Conservation (phyloP, 2,797 vertebrate genomes). For the Prionace glauca region DNA sequence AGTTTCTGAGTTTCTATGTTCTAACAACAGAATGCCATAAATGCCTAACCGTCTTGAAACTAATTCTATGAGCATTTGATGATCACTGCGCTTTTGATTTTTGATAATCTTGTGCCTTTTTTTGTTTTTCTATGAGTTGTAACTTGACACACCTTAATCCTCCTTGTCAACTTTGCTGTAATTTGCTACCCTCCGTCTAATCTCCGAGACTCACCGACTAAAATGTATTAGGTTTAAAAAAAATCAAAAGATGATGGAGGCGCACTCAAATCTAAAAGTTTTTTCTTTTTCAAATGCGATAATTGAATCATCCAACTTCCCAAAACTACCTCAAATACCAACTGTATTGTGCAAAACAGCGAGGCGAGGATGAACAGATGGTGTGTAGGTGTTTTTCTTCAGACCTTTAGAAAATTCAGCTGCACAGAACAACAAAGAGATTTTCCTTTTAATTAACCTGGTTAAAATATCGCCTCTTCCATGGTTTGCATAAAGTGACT, state of each 20-base stretch:
- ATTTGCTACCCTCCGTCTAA: not conserved
- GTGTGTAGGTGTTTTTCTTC: constrained; percentile 4
- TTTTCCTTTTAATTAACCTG: not conserved
- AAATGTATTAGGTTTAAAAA: not conserved
- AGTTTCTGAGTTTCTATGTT: too few relatives aligned
- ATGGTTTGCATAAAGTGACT: not conserved
- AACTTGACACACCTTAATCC: not conserved
- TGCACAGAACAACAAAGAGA: not conserved
- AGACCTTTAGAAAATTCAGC: not conserved
- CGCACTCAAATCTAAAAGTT: not conserved
- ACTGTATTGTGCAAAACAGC: not conserved
- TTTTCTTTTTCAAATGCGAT: not conserved
- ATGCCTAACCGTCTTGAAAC: not conserved
- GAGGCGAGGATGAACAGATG: not conserved
- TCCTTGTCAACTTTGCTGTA: not conserved
- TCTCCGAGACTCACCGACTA: not conserved
- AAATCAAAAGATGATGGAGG: not conserved
- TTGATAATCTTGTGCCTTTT: not conserved
- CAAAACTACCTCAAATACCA: not conserved
- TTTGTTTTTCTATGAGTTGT: not conserved
- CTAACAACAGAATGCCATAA: not conserved
- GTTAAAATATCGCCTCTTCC: not conserved
- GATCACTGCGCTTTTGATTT: not conserved
- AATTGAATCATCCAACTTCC: not conserved
- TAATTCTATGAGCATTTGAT: not conserved